Evolutionary conservation across 2,888 invertebrate species (phyloP), one percentile per base, ranked within the genome.

Genomic region (Campoletis raptor): DNA sequence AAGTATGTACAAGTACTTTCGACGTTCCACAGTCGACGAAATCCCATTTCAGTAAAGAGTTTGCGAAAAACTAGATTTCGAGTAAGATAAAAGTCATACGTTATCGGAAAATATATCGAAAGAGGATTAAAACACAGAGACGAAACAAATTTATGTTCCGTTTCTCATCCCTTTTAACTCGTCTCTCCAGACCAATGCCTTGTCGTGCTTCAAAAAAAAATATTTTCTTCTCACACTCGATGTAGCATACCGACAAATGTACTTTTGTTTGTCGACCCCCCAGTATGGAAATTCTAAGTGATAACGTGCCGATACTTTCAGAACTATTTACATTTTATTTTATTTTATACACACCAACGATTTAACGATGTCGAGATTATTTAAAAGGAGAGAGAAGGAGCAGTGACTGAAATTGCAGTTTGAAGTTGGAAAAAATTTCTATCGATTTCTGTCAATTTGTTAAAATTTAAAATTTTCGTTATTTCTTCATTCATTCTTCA

Each of bases 31-130:
- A 77, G 45, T 30, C 77, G 36, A 21, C 83, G 77, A 83, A 80
- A 86, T 86, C 79, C 85, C 83, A 85, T 86, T 86, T 80, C 83
- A 66, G 79, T 80, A 86, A 83, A 83, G 80, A 86, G 72, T 83
- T 76, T 42, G 52, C 48, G 57, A 79, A 48, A 61, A 24, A 61
- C 10, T 12, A 61, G 12, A 24, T 61, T 30, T 30, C 30, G 15
- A 6, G 24, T 74, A 61, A 81, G 57, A 78, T 42, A 48, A 37
- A 70, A 70, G 48, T 30, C 54, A 48, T 24, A 15, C 30, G 48
- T 15, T 67, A 76, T 40, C 52, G 54, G 21, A 80, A 64, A 48
- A 70, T 24, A 61, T 61, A 69, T 42, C 21, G 67, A 54, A 61
- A 57, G 69, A 30, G 40, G 48, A 42, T 57, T 57, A 74, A 61